A percentile compares a stretch with the other conserved stretches of the same genome.
Conservation (phyloP, 2,888 invertebrate species). For the Hydrotaea diabolus region DNA sequence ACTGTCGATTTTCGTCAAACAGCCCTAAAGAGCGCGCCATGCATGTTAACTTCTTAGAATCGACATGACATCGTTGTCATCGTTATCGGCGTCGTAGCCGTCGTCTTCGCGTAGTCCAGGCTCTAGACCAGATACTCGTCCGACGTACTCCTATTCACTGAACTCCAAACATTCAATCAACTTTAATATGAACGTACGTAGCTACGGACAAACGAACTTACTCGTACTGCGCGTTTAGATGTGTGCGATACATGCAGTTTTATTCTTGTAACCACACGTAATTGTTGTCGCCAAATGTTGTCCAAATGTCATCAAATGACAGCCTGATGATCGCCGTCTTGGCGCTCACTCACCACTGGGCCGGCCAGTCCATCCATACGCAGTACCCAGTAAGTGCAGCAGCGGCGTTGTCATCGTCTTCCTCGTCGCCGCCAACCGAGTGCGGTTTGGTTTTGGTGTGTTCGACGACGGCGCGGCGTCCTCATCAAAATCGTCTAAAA, state of each 20-base stretch:
- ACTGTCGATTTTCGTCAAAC: slow-evolving; percentile 40
- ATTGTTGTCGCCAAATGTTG: slow-evolving; percentile 73
- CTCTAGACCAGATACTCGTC: slow-evolving; percentile 17
- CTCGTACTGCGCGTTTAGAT: background rate
- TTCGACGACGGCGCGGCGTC: slow-evolving; percentile 31
- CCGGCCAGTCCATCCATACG: background rate
- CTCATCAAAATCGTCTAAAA: slow-evolving; percentile 61
- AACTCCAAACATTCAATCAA: slow-evolving; percentile 31
- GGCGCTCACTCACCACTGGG: slow-evolving; percentile 54
- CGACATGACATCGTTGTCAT: slow-evolving; percentile 31
- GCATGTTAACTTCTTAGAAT: slow-evolving; percentile 35
- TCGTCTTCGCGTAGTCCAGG: background rate
- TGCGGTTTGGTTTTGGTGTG: background rate
- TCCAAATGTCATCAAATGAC: slow-evolving; percentile 67
- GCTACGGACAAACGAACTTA: background rate
- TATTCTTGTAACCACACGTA: slow-evolving; percentile 69
- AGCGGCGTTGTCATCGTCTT: background rate
- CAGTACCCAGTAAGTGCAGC: background rate
- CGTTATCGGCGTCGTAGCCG: background rate
- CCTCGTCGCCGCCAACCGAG: background rate
- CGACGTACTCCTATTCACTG: slow-evolving; percentile 29
- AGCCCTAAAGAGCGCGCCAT: slow-evolving; percentile 36
- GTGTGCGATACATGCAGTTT: slow-evolving; percentile 32
- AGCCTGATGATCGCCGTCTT: slow-evolving; percentile 63
- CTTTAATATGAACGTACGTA: slow-evolving; percentile 12